Evolutionary conservation across 1,140 invertebrate genomes (phyloP), one percentile per base, ranked within the genome.

Genomic region (Brachionus angularis): DNA sequence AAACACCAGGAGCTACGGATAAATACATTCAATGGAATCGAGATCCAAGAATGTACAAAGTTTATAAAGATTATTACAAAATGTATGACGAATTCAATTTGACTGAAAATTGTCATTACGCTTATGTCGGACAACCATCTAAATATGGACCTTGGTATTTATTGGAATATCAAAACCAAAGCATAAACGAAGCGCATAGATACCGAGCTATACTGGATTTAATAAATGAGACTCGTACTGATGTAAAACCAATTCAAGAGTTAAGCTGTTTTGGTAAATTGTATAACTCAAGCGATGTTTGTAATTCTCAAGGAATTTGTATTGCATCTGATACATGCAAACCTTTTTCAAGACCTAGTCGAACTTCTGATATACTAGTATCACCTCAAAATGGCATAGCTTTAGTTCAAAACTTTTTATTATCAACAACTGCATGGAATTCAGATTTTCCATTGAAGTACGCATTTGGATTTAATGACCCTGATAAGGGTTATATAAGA

Each of bases 11-110:
- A 23, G 53, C 53, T 10, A 58, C 53, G 5, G 53, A 58, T 39
- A 58, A 58, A 25, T 58, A 58, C 34, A 58, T 58, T 7, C 33
- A 27, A 58, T 58, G 53, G 53, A 58, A 58, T 27, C 53, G 53
- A 21, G 53, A 58, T 58, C 33, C 34, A 14, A 58, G 53, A 58
- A 58, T 58, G 53, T 58, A 58, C 39, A 16, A 58, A 21, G 53
- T 58, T 14, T 58, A 58, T 21, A 58, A 39, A 39, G 39, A 58
- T 39, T 39, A 58, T n/a, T 58, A 39, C 14, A 23, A 39, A 3
- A 39, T 58, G 33, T 58, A 14, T 39, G 53, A 58, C 14, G n/a
- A 25, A 58, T 21, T 58, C 2, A 58, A 58, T 39, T 39, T 58
- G 53, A 58, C 53, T 39, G 53, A 58, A 39, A 58, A 58, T 36